These are phyloP conservation scores for Subacronicta megacephala DNA, from an alignment of 2,888 invertebrate genomes.

Conservation along the genomic window DNA sequence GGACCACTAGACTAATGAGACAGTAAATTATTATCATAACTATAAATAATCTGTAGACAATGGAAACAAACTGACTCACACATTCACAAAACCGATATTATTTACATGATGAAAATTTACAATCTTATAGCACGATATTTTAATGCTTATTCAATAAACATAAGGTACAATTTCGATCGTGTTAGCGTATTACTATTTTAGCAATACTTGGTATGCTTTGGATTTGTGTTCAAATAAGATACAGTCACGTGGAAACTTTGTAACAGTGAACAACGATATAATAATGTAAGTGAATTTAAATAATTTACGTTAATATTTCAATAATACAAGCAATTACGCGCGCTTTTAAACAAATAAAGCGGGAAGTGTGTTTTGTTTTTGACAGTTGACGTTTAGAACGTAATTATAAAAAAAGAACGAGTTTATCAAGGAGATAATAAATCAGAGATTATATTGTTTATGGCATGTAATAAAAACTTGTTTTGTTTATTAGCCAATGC, in stretches of 20 bases:
- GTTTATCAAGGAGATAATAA: no score
- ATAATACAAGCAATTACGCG: no score
- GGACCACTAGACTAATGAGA: no score
- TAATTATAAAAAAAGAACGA: no score
- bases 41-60: constrained; percentile 22
- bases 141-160: background rate
- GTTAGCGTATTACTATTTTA: background rate
- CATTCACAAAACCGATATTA: constrained; percentile 36
- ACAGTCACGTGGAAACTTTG: constrained; percentile 31
- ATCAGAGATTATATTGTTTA: no score
- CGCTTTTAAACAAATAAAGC: no score
- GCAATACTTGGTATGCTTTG: background rate
- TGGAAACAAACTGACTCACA: constrained; percentile 43
- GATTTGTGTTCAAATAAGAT: constrained; percentile 19
- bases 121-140: constrained; percentile 5
- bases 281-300: constrained; percentile 35
- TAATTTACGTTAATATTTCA: background rate
- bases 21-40: constrained; percentile 28
- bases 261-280: constrained; percentile 18
- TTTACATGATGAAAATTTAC: constrained; percentile 34
- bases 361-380: no score
- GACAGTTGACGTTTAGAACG: no score
- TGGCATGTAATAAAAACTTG: no score
- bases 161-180: constrained; percentile 21
- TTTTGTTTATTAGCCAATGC: no score